Evolutionary conservation across 2,113 vertebrate genomes (phyloP).

Genomic region (Sminthopsis crassicaudata): DNA sequence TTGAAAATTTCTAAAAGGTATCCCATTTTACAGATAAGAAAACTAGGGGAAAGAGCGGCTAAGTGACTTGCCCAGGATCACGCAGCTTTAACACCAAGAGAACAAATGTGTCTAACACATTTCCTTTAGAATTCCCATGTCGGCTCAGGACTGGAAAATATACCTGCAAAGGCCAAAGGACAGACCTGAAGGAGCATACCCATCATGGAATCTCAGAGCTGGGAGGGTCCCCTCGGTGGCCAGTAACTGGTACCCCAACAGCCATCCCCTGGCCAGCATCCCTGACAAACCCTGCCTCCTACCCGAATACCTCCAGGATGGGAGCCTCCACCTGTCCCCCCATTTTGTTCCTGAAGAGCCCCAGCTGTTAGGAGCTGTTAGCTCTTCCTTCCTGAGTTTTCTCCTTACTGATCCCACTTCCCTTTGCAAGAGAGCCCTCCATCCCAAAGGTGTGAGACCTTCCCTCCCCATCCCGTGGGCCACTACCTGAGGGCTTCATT

Average conservation of each 20-base stretch:
- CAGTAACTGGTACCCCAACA: background rate
- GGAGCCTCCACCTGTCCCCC: background rate
- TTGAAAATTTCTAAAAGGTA: too few species aligned
- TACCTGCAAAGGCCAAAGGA: background rate
- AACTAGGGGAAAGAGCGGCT: background rate
- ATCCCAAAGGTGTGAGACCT: background rate
- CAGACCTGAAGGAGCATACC: background rate
- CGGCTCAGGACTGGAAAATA: background rate
- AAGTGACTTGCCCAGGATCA: background rate
- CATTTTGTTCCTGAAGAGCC: background rate
- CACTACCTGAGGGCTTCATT: slow-evolving; percentile 91
- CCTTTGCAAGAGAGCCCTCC: too few species aligned
- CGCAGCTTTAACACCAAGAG: background rate
- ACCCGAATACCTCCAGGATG: too few species aligned
- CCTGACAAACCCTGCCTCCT: too few species aligned
- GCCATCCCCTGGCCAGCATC: background rate
- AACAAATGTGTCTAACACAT: background rate
- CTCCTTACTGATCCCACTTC: background rate
- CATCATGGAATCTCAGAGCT: background rate
- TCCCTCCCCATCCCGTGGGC: background rate
- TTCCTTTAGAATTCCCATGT: background rate
- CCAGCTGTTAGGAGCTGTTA: too few species aligned
- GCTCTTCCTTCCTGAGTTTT: background rate
- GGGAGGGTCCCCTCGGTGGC: background rate
- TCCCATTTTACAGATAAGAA: background rate